Evolutionary conservation across 2,113 vertebrate genomes (phyloP).

Genomic region (Stercorarius parasiticus): DNA sequence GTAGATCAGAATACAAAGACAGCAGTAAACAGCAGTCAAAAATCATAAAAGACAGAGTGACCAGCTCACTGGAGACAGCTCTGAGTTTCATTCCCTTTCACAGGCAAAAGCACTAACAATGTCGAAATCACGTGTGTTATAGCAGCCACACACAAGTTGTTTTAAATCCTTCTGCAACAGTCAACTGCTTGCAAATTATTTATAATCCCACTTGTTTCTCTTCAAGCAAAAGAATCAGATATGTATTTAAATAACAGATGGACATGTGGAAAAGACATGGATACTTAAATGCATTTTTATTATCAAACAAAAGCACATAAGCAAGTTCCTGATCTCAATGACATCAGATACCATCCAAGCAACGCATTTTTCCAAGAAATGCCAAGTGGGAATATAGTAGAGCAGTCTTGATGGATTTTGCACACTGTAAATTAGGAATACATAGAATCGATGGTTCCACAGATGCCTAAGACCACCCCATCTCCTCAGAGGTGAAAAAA

Average conservation of each 20-base stretch:
- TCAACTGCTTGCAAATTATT: neutral
- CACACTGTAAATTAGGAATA: neutral
- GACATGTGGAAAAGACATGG: neutral
- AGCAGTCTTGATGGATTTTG: neutral
- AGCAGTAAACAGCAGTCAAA: neutral
- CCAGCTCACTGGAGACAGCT: neutral
- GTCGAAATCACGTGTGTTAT: neutral
- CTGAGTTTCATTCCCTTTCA: neutral
- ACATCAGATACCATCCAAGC: neutral
- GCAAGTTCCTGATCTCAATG: neutral
- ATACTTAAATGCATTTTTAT: neutral
- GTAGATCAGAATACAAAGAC: neutral
- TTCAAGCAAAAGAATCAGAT: neutral
- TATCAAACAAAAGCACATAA: neutral
- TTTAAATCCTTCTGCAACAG: neutral
- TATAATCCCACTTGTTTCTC: neutral
- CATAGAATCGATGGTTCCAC: too few species aligned
- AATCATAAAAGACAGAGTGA: neutral
- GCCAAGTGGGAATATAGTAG: neutral
- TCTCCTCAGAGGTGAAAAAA: neutral
- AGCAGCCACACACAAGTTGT: neutral
- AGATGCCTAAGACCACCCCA: neutral
- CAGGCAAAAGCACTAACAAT: neutral
- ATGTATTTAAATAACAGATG: neutral
- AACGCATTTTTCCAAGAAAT: neutral